Evolutionary conservation across 2,888 invertebrate species (phyloP).

Genomic region (Synanthedon formicaeformis): DNA sequence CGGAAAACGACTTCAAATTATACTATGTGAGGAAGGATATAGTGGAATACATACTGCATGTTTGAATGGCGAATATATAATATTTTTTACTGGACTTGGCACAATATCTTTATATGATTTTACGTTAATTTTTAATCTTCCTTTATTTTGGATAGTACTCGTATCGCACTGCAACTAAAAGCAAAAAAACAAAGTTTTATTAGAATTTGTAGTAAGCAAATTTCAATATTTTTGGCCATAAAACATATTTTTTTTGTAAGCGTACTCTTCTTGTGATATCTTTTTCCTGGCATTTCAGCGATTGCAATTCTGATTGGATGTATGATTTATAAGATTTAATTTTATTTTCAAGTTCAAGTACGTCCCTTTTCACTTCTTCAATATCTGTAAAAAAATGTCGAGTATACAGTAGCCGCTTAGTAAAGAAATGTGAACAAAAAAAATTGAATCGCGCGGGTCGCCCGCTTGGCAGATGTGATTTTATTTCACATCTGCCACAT

Average conservation of each 20-base stretch:
- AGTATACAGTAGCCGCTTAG: too few species aligned
- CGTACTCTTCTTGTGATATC: background rate
- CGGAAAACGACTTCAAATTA: too few species aligned
- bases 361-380: background rate
- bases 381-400: background rate
- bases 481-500: too few species aligned
- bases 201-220: background rate
- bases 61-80: conserved; percentile 49
- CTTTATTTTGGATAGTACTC: background rate
- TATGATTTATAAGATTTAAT: background rate
- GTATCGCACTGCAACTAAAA: too few species aligned
- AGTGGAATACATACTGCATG: conserved; percentile 25
- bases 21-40: too few species aligned
- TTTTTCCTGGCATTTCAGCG: conserved; percentile 1
- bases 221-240: background rate
- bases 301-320: background rate
- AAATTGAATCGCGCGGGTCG: too few species aligned
- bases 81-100: conserved; percentile 44
- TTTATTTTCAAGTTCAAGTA: background rate
- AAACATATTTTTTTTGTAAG: background rate
- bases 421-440: too few species aligned
- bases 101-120: conserved; percentile 37
- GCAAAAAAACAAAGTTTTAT: too few species aligned
- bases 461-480: too few species aligned
- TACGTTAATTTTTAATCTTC: conserved; percentile 12